These are phyloP conservation scores for Torymus tubicola DNA, from an alignment of 2,888 invertebrate genomes.

Conservation along the genomic window DNA sequence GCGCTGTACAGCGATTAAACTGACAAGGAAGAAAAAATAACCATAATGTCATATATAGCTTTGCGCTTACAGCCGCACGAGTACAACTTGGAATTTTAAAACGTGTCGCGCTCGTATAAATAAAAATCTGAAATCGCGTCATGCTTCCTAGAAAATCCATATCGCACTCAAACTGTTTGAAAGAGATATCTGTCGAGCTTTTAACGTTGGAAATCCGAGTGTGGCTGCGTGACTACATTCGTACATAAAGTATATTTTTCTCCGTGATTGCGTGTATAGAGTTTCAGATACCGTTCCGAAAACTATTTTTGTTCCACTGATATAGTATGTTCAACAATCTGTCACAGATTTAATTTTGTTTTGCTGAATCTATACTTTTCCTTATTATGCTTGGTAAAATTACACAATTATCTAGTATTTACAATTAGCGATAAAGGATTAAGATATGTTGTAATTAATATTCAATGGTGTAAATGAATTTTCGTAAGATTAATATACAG, in stretches of 20 bases:
- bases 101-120: conserved; percentile 50
- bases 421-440: too few relatives aligned
- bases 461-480: too few relatives aligned
- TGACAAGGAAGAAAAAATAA: neutral
- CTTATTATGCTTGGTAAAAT: too few relatives aligned
- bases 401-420: too few relatives aligned
- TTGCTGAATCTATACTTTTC: too few relatives aligned
- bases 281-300: neutral
- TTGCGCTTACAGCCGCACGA: conserved; percentile 15
- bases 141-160: conserved; percentile 51
- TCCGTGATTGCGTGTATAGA: neutral
- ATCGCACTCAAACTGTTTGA: conserved; percentile 27
- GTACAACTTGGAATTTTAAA: conserved; percentile 28
- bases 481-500: too few relatives aligned
- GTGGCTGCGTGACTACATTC: neutral
- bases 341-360: too few relatives aligned
- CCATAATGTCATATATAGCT: neutral
- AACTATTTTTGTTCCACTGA: too few relatives aligned
- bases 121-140: conserved; percentile 39
- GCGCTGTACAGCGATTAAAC: neutral
- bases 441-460: too few relatives aligned
- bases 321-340: too few relatives aligned
- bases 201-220: conserved; percentile 9
- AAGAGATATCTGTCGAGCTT: conserved; percentile 26
- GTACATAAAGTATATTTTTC: conserved; percentile 3